Evolutionary conservation across 2,113 vertebrate genomes (phyloP).

Genomic region (Chionomys nivalis): DNA sequence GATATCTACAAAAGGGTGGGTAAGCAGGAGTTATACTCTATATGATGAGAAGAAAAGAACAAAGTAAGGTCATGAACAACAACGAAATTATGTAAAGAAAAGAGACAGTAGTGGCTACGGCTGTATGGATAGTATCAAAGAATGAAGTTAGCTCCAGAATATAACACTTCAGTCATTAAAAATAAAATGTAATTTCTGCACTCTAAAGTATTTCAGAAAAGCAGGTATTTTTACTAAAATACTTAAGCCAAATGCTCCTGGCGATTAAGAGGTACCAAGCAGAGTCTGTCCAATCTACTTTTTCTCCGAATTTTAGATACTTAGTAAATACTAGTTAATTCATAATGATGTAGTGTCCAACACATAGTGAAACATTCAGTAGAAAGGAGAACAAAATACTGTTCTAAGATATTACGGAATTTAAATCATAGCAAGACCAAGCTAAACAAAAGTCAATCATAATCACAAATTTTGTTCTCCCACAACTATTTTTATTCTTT

Average conservation of each 20-base stretch:
- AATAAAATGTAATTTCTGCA: neutral
- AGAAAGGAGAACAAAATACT: neutral
- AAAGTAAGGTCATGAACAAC: neutral
- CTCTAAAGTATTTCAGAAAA: neutral
- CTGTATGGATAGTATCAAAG: neutral
- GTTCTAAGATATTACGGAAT: neutral
- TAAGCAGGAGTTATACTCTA: too few relatives aligned
- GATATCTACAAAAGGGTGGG: too few relatives aligned
- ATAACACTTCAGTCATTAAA: neutral
- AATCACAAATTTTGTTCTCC: neutral
- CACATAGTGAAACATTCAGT: neutral
- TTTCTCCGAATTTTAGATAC: neutral
- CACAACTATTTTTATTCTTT: neutral
- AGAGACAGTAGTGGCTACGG: neutral
- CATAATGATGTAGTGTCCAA: fast-evolving
- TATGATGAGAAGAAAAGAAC: neutral
- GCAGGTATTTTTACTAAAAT: neutral
- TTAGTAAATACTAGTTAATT: neutral
- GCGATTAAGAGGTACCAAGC: neutral
- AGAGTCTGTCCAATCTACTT: neutral
- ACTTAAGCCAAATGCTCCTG: neutral
- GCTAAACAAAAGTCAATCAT: neutral
- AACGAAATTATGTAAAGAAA: neutral
- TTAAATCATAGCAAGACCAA: neutral
- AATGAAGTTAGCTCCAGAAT: too few relatives aligned